A percentile compares a stretch with the other conserved stretches of the same genome.
Evolutionary conservation across 2,797 vertebrate genomes (phyloP).

Genomic region (Atherinosoma microstoma): DNA sequence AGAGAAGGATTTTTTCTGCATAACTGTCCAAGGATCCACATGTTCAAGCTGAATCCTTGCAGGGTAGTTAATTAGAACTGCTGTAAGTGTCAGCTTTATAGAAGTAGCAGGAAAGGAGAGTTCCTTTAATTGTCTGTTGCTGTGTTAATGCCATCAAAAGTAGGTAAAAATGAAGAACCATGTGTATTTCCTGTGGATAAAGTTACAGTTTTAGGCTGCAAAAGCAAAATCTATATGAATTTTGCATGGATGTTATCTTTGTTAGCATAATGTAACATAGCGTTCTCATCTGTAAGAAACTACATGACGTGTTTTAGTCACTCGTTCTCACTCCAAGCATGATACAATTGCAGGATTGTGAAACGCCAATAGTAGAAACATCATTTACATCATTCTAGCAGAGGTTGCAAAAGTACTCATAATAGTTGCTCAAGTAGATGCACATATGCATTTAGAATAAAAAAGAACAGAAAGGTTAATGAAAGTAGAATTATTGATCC

Average conservation of each 20-base stretch:
- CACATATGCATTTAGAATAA: too few relatives aligned
- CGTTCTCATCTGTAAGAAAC: too few relatives aligned
- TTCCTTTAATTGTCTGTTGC: neutral
- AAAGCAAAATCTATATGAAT: neutral
- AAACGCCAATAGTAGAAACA: too few relatives aligned
- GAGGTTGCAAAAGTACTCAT: too few relatives aligned
- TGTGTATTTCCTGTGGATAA: neutral
- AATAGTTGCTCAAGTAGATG: too few relatives aligned
- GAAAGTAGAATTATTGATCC: too few relatives aligned
- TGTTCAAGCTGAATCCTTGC: conserved; percentile 17
- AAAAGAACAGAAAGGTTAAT: too few relatives aligned
- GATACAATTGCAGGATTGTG: too few relatives aligned
- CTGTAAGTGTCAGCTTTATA: neutral
- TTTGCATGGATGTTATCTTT: neutral
- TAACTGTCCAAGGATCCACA: conserved; percentile 36
- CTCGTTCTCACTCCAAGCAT: too few relatives aligned
- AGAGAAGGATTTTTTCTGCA: conserved; percentile 32
- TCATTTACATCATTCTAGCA: too few relatives aligned
- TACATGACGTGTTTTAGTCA: too few relatives aligned
- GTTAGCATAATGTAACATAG: too few relatives aligned
- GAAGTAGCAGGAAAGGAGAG: neutral
- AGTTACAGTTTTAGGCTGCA: neutral
- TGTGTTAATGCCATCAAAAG: neutral
- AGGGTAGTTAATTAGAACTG: neutral
- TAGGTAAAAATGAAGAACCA: neutral